Percentiles rank a stretch among this genome's conserved stretches.
These are phyloP conservation scores for Phortica magna DNA, from an alignment of 2,888 invertebrate genomes.

Conservation along the genomic window DNA sequence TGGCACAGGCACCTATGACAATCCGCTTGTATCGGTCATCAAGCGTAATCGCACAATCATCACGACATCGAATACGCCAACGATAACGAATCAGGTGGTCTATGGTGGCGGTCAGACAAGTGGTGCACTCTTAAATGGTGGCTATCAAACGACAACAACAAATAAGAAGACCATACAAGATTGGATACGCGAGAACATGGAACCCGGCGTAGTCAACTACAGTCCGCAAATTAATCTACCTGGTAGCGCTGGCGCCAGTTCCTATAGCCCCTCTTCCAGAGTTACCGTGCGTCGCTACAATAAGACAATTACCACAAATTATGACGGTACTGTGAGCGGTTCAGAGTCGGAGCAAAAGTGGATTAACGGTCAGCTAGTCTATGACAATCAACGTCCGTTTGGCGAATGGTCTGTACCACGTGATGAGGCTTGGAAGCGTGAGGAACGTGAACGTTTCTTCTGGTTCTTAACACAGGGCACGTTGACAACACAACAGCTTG, in stretches of 20 bases:
- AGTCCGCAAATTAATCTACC: constrained; percentile 69
- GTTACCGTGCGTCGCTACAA: constrained; percentile 69
- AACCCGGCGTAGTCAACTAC: constrained; percentile 71
- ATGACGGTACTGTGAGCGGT: constrained; percentile 71
- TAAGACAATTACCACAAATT: constrained; percentile 66
- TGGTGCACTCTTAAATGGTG: constrained; percentile 46
- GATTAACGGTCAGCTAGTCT: constrained; percentile 73
- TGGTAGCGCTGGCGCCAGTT: constrained; percentile 38
- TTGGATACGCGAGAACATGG: constrained; percentile 67
- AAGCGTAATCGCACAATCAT: constrained; percentile 61
- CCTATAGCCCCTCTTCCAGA: constrained; percentile 54
- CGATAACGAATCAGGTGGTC: constrained; percentile 47
- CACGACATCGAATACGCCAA: constrained; percentile 49
- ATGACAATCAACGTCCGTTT: constrained; percentile 69
- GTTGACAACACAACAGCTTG: constrained; percentile 61
- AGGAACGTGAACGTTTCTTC: constrained; percentile 75
- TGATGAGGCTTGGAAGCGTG: constrained; percentile 75
- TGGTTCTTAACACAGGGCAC: constrained; percentile 67
- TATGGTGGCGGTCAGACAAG: constrained; percentile 44
- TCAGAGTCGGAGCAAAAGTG: constrained; percentile 71
- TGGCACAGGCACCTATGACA: constrained; percentile 50
- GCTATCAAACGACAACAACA: constrained; percentile 47
- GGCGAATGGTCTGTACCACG: constrained; percentile 65
- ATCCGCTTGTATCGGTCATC: constrained; percentile 55
- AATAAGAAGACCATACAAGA: constrained; percentile 54